Evolutionary conservation across 2,113 vertebrate genomes (phyloP).

Genomic region (Eira barbara): DNA sequence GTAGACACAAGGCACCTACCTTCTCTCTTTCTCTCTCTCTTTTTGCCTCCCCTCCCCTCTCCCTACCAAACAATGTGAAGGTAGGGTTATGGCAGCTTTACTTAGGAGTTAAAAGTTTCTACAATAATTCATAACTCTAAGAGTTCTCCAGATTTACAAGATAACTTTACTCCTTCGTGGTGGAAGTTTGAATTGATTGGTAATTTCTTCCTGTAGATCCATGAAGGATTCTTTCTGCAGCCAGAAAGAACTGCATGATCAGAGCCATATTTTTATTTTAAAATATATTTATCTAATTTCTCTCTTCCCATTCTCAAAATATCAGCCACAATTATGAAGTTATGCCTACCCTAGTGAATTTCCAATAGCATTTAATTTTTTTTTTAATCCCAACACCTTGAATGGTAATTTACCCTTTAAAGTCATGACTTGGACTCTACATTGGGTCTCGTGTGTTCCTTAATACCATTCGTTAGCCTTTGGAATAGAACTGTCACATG

Average conservation of each 20-base stretch:
- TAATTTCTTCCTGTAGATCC: background rate
- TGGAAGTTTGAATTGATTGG: background rate
- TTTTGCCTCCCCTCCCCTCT: background rate
- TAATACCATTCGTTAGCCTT: background rate
- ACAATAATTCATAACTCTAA: background rate
- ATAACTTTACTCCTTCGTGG: background rate
- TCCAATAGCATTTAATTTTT: background rate
- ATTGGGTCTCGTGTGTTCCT: background rate
- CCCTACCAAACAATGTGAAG: background rate
- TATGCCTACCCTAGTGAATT: background rate
- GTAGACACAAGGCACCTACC: background rate
- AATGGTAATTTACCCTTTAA: background rate
- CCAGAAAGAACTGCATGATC: background rate
- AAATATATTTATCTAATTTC: background rate
- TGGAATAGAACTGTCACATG: background rate
- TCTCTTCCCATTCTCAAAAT: background rate
- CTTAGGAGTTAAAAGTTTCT: background rate
- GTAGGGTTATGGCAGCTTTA: background rate
- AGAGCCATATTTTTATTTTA: slow-evolving; percentile 1
- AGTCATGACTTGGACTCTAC: background rate
- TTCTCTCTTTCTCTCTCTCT: background rate
- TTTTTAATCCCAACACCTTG: background rate
- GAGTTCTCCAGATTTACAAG: background rate
- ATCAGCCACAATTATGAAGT: slow-evolving; percentile 11
- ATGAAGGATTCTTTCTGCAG: slow-evolving; percentile 22